phyloP scores from a whole-genome alignment of 1,140 invertebrate species.

The Heliconius nattereri region DNA sequence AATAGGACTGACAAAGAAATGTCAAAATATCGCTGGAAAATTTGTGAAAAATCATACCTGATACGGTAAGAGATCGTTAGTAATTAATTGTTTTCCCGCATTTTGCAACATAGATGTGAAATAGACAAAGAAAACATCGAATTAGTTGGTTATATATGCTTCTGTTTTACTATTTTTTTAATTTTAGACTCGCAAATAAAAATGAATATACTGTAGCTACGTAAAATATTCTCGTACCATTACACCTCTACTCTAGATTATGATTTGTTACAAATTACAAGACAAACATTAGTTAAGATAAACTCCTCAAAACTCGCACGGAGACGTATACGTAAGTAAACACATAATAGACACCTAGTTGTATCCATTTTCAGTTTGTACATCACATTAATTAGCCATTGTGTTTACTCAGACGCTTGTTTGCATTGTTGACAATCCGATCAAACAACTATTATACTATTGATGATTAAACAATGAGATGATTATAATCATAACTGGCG shows the following conservation, averaged over 20 bases:
- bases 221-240: neutral
- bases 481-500: slow-evolving; percentile 46
- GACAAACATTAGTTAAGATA: slow-evolving; percentile 17
- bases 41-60: slow-evolving; percentile 24
- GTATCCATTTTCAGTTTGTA: slow-evolving; percentile 71
- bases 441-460: slow-evolving; percentile 70
- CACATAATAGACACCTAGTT: slow-evolving; percentile 66
- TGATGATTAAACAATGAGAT: slow-evolving; percentile 60
- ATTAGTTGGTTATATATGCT: no score
- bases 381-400: slow-evolving; percentile 76
- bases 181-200: no score
- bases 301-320: slow-evolving; percentile 23
- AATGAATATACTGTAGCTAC: neutral
- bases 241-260: neutral
- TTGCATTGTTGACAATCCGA: slow-evolving; percentile 71
- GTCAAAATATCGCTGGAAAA: slow-evolving; percentile 48
- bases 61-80: neutral
- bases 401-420: slow-evolving; percentile 70
- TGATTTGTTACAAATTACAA: neutral
- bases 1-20: slow-evolving; percentile 51
- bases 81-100: neutral
- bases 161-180: no score
- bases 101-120: neutral
- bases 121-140: no score
- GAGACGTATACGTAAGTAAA: slow-evolving; percentile 45